Conservation (phyloP, 2,113 vertebrate genomes). For the Chascanopsetta lugubris region DNA sequence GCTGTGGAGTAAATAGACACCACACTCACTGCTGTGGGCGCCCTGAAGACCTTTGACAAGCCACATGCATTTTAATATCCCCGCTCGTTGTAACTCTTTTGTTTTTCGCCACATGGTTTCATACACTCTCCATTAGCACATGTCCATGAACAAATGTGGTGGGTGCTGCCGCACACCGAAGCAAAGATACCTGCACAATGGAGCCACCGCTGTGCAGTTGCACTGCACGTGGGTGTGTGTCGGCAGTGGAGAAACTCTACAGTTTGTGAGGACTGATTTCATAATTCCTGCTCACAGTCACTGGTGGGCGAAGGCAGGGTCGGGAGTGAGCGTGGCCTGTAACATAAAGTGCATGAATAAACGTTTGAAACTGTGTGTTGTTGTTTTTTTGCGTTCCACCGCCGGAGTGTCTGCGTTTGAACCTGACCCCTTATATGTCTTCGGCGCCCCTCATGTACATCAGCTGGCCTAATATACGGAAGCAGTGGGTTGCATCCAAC, state of each 20-base stretch:
- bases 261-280: constrained; percentile 7
- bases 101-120: constrained; percentile 53
- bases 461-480: constrained; percentile 48
- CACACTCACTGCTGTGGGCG: constrained; percentile 12
- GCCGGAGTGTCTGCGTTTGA: constrained; percentile 42
- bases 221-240: constrained; percentile 22
- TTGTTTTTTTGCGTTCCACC: constrained; percentile 18
- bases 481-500: constrained; percentile 49
- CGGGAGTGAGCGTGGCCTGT: constrained; percentile 4
- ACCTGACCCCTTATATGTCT: constrained; percentile 10
- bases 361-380: neutral
- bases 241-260: no score
- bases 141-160: constrained; percentile 12
- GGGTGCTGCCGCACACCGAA: constrained; percentile 21
- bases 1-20: constrained; percentile 40
- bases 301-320: neutral
- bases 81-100: constrained; percentile 43
- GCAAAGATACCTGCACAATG: constrained; percentile 42
- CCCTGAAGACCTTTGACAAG: constrained; percentile 41
- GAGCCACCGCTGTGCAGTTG: constrained; percentile 2
- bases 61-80: constrained; percentile 57
- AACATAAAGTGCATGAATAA: neutral
- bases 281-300: constrained; percentile 25
- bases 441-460: neutral
- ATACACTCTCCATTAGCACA: constrained; percentile 49